Evolutionary conservation across 1,140 invertebrate species (phyloP).

Genomic region (Propsilocerus akamusi): DNA sequence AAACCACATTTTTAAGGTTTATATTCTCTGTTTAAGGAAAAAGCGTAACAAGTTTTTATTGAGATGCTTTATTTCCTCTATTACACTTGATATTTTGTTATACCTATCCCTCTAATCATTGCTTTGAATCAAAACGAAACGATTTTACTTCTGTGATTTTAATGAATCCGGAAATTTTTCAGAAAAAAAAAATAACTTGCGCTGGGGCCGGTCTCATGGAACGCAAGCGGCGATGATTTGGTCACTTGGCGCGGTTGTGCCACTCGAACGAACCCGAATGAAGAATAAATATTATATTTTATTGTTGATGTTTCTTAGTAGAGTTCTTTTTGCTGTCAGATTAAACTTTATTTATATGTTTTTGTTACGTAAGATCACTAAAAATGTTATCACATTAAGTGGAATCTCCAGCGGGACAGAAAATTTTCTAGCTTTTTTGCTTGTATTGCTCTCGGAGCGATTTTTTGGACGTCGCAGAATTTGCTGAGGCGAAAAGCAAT

Average conservation of each 20-base stretch:
- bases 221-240: background rate
- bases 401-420: too few relatives aligned
- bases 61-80: background rate
- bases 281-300: slow-evolving; percentile 3
- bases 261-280: too few relatives aligned
- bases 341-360: slow-evolving; percentile 4
- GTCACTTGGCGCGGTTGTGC: too few relatives aligned
- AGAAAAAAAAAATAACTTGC: background rate
- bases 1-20: slow-evolving; percentile 4
- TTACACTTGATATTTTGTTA: too few relatives aligned
- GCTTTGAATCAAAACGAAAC: too few relatives aligned
- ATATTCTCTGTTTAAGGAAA: background rate
- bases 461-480: too few relatives aligned
- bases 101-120: too few relatives aligned
- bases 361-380: background rate
- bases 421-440: background rate
- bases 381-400: slow-evolving; percentile 2
- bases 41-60: background rate
- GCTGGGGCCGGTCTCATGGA: background rate
- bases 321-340: slow-evolving; percentile 1
- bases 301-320: background rate
- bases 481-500: too few relatives aligned
- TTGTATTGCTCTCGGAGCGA: background rate
- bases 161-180: slow-evolving; percentile 3
- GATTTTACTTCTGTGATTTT: too few relatives aligned